phyloP scores from a whole-genome alignment of 2,113 vertebrate genomes.

The Campylomormyrus numenius region DNA sequence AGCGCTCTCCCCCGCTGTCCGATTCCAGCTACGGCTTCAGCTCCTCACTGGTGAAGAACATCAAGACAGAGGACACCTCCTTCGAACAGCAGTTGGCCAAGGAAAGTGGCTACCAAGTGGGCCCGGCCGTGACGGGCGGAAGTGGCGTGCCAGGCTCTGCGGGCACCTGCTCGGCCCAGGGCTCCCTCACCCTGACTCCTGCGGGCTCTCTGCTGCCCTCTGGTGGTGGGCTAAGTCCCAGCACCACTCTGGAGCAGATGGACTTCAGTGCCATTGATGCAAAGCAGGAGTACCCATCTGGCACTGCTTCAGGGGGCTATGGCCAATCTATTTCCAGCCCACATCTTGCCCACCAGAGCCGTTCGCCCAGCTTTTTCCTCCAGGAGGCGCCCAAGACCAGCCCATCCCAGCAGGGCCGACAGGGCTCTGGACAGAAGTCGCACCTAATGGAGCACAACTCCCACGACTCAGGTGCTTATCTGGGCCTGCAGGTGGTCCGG shows the following conservation, averaged over 20 bases:
- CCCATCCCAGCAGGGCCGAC: conserved; percentile 57
- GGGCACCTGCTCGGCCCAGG: conserved; percentile 59
- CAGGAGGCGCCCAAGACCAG: conserved; percentile 78
- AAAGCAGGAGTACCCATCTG: conserved; percentile 84
- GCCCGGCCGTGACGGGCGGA: conserved; percentile 56
- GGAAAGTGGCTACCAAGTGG: conserved; percentile 72
- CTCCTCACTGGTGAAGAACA: conserved; percentile 82
- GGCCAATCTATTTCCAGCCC: conserved; percentile 83
- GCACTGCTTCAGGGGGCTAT: conserved; percentile 58
- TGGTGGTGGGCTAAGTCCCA: conserved; percentile 92
- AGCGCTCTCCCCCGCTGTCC: conserved; percentile 70
- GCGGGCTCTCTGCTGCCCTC: conserved; percentile 83
- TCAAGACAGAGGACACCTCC: conserved; percentile 96
- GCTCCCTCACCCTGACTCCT: conserved; percentile 73
- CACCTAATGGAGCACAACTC: conserved; percentile 67
- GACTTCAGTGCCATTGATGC: conserved; percentile 97
- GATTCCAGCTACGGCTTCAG: conserved; percentile 78
- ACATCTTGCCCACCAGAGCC: conserved; percentile 82
- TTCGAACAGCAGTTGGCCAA: conserved; percentile 96
- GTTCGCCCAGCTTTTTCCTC: conserved; percentile 95
- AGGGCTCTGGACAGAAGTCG: conserved; percentile 55
- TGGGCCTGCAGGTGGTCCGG: conserved; percentile 75
- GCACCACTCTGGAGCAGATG: conserved; percentile 98
- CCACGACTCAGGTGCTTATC: conserved; percentile 57
- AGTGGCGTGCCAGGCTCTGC: conserved; percentile 63